Evolutionary conservation across 2,797 vertebrate species (phyloP), one percentile per base, ranked within the genome.

Genomic region (Karalla daura): DNA sequence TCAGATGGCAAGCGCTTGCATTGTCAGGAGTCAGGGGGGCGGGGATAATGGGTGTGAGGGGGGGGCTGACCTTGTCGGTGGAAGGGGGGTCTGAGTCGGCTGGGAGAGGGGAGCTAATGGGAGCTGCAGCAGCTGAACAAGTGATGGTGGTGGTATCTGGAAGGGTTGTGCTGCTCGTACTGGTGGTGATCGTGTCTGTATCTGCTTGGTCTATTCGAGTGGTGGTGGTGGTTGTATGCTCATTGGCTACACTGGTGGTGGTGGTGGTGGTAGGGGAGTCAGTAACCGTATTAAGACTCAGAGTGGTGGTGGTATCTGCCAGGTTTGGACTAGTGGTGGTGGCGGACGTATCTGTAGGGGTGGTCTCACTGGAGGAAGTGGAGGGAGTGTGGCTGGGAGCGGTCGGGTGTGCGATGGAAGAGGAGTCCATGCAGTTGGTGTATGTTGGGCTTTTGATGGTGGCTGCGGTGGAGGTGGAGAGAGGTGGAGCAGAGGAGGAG

Each of bases 311-410:
- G 51, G 74, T 80, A 13, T 84, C 78, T 69, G 71, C 70, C 5
- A 5, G 40, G n/a, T 73, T 81, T 64, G 74, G 54, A 75, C 69
- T 77, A 40, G 67, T 70, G 44, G 71, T 37, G 51, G 69, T 35
- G 13, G 72, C 83, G 46, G 82, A 61, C 63, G 83, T 85, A 75
- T 78, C 76, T 61, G 77, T 86, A 5, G 73, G 68, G 51, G 73
- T 76, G 33, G 81, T 84, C 68, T 84, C 74, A 62, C 66, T 67
- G 35, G 80, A 83, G 12, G 78, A 81, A 53, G 79, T 83, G 25
- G 73, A 75, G 45, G 86, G 80, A 63, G 18, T 14, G 0, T 69
- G 28, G 55, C 12, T 40, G 11, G 50, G 18, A 28, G 37, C 49
- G 41, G 23, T 41, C 49, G 76, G 32, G 24, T 46, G 71, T 60